Base-by-base conservation (phyloP, 2,113 vertebrate species). In the Phyllostomus discolor region DNA sequence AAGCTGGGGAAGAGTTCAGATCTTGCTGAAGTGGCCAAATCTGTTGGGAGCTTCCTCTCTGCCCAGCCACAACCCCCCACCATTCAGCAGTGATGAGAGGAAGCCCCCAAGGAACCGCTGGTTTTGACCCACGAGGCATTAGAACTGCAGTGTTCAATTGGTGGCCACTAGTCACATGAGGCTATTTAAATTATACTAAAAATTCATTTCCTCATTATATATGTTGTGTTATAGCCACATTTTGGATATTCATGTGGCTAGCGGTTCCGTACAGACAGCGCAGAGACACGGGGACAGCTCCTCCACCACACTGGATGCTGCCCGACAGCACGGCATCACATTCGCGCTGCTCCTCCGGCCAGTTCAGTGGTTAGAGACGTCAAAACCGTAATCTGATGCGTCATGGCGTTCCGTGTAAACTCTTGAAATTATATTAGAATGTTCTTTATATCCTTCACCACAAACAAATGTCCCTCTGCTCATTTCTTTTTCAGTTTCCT, bases 131-230 rank as follows among this genome's bases (percentile, higher is more conserved):
- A 75, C n/a, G 35, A 88, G 48, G 12, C 50, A 66, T 79, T 85
- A 91, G 41, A 80, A 88, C 10, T 70, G 3, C 10, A 19, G 12
- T 59, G n/a, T 93, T 95, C 41, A 91, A 0, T 50, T 66, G 7
- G 75, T 79, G 88, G 78, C 50, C 62, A 81, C 26, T 94, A 75
- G 38, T 15, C 46, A 89, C 33, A 72, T 33, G 12, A 83, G 80
- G 28, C 88, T 85, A 28, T 79, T 46, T 48, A 82, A 84, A 54
- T 88, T 94, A 79, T 43, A 90, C 90, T 72, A 82, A 89, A 91
- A 95, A 38, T 19, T 79, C 43, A 33, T 9, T 50, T 90, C 54
- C 43, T 89, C 43, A 22, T 86, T 48, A 17, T 2, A 2, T 50
- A 76, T 50, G 0, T 84, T 94, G 48, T 12, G 64, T 86, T 95